phyloP scores from a whole-genome alignment of 2,888 invertebrate species.

The Platycnemis pennipes region DNA sequence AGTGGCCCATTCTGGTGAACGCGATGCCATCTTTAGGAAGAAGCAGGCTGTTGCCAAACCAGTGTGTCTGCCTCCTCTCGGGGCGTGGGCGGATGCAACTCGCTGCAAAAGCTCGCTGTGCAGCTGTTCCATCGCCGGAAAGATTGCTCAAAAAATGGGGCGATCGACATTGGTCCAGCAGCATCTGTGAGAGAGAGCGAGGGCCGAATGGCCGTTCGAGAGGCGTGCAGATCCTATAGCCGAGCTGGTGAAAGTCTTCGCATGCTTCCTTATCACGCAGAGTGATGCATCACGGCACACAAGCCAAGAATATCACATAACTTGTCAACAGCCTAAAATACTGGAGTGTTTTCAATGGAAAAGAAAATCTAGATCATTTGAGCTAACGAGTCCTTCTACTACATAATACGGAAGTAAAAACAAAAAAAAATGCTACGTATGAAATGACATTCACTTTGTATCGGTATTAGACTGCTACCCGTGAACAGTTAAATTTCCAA shows the following conservation, averaged over 20 bases:
- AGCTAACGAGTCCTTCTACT: neutral
- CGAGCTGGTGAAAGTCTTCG: neutral
- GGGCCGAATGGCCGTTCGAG: neutral
- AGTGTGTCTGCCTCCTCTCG: neutral
- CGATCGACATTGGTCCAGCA: neutral
- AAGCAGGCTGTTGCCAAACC: slow-evolving; percentile 13
- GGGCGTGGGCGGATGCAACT: neutral
- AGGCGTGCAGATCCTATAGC: neutral
- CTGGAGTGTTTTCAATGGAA: neutral
- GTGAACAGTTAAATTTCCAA: too few species aligned
- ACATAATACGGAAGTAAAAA: too few species aligned
- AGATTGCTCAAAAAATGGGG: neutral
- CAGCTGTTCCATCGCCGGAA: neutral
- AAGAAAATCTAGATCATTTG: neutral
- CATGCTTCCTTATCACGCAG: neutral
- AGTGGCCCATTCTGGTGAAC: neutral
- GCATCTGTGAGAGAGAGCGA: too few species aligned
- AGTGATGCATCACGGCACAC: neutral
- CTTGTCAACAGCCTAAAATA: neutral
- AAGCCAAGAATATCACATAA: too few species aligned
- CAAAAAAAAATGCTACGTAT: too few species aligned
- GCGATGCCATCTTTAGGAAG: neutral
- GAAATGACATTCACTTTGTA: too few species aligned
- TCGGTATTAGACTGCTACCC: too few species aligned
- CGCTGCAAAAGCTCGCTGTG: neutral